Evolutionary conservation across 2,888 invertebrate species (phyloP), one percentile per base, ranked within the genome.

Genomic region (Tinea semifulvella): DNA sequence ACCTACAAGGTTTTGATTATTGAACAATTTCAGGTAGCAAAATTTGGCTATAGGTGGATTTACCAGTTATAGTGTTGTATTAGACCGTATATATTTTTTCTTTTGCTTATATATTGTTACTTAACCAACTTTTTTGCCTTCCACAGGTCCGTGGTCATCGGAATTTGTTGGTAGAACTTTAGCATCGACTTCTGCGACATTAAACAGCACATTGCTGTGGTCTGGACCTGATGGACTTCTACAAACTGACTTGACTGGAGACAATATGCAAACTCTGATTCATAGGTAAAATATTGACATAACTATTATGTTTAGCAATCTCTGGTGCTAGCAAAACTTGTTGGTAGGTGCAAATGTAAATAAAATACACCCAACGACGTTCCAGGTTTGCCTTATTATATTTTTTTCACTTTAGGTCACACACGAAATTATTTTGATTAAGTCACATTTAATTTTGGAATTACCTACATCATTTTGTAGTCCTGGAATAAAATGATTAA

Each of bases 161-260:
- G 88, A 88, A 60, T 92, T 94, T 58, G 73, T 84, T 11, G 91
- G 91, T 0, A 85, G 83, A 58, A 94, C 90, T 0, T 67, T 91
- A 46, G 83, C 81, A 31, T 68, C 70, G 22, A 68, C 82, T 16
- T 74, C 83, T 11, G 79, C 84, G 47, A 84, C 84, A 1, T 66
- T 84, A 36, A 81, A 84, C 51, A 85, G 88, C 19, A 83, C 85
- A 0, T 82, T 91, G 38, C 62, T 90, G 4, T 92, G 92, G 92
- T 90, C 91, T 0, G 87, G 89, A 0, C 83, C 85, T 1, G 88
- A 90, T 48, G 92, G 91, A 1, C 69, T 95, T 0, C 66, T 92
- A n/a, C 85, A 87, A 56, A 91, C 92, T n/a, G 89, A 94, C 60
- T 84, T 92, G 2, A 88, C 91, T 10, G 94, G 93, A 3, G 90